A percentile compares a stretch with the other conserved stretches of the same genome.
Conservation (phyloP, 2,797 vertebrate species). For the Clamator glandarius region DNA sequence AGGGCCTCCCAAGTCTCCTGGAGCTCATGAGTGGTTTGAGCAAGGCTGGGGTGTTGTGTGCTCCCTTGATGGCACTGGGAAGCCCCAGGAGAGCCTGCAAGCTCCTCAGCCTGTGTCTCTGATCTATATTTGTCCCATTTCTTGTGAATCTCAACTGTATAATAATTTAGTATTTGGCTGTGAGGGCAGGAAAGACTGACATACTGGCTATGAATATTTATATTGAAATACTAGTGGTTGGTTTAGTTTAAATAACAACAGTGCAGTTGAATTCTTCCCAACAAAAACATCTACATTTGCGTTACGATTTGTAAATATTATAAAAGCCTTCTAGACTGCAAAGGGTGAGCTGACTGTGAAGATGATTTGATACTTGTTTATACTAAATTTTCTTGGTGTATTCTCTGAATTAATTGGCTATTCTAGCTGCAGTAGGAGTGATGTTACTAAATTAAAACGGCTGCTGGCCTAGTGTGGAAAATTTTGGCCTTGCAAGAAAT, state of each 20-base stretch:
- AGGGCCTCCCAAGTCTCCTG: neutral
- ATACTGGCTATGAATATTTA: neutral
- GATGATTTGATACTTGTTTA: neutral
- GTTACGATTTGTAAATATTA: neutral
- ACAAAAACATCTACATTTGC: neutral
- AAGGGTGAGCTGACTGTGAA: neutral
- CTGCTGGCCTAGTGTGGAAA: neutral
- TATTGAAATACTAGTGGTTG: neutral
- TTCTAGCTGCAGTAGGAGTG: neutral
- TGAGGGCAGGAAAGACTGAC: neutral
- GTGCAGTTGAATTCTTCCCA: neutral
- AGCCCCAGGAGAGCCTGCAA: neutral
- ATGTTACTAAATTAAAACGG: neutral
- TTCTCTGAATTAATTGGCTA: neutral
- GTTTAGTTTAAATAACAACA: neutral
- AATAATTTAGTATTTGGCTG: neutral
- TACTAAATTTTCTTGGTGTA: neutral
- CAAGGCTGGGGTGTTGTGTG: rapidly evolving
- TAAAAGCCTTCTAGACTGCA: neutral
- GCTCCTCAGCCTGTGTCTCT: neutral
- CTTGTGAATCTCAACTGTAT: neutral
- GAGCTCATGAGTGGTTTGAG: neutral
- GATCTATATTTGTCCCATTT: neutral
- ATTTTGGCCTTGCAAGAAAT: neutral
- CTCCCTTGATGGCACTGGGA: neutral